Evolutionary conservation across 2,797 vertebrate genomes (phyloP), one percentile per base, ranked within the genome.

Genomic region (Ctenopoma kingsleyae): DNA sequence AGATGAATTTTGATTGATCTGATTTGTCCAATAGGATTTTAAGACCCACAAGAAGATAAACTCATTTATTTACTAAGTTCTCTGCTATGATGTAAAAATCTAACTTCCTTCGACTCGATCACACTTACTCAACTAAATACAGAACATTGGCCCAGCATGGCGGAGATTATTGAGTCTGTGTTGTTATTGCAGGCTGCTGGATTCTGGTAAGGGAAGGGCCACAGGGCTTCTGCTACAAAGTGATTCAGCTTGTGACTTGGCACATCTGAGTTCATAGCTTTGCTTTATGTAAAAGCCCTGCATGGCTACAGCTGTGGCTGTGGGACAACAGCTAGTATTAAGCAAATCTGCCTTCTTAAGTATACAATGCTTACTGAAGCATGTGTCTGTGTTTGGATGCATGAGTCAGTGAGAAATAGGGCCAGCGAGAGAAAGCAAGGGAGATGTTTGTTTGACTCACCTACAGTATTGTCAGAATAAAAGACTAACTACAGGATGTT

Each of bases 161-260:
- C 32, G n/a, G 50, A 69, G 11, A 68, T 71, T 50, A 75, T 36
- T 40, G 47, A 71, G 38, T 44, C 43, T 66, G 52, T 44, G 36
- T 27, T 81, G 56, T 68, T 57, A 46, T 60, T 66, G 59, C 35
- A 22, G 44, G 23, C 62, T 47, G 44, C 63, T 57, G 59, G 12
- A 11, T 60, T 25, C 59, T 64, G 48, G 44, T 62, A 38, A 30
- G 47, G 58, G 25, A 61, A 76, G 32, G 6, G 65, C 38, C 40
- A 68, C 65, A 2, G 64, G 77, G 67, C 68, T 78, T 78, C 58
- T 78, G 73, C 41, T 49, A 55, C 49, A 76, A 67, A 81, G 57
- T 66, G 73, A 84, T 77, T 80, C 74, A 75, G 59, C 77, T 76
- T 71, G 78, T 84, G 81, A 80, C 66, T 72, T 75, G 38, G 66